Percentiles rank a stretch among this genome's conserved stretches.
Conservation (phyloP, 2,113 vertebrate genomes). For the Scomber scombrus region DNA sequence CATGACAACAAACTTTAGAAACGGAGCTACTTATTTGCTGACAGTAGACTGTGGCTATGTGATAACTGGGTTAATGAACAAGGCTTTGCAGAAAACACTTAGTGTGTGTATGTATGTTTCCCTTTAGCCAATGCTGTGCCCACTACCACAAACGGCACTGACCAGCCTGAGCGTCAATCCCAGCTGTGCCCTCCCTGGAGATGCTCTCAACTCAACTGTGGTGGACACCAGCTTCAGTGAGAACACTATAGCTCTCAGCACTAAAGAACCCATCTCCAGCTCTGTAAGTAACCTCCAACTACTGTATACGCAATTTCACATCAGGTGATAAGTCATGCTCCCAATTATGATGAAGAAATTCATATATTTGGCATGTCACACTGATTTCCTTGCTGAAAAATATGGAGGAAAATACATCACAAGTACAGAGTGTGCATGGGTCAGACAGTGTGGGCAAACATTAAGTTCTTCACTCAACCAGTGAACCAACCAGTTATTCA, state of each 20-base stretch:
- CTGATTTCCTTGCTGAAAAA: slow-evolving; percentile 12
- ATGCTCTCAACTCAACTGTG: slow-evolving; percentile 90
- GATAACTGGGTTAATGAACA: background rate
- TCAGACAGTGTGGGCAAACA: background rate
- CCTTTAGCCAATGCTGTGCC: slow-evolving; percentile 83
- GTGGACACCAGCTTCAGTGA: slow-evolving; percentile 86
- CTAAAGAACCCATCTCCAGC: slow-evolving; percentile 77
- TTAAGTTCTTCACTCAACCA: background rate
- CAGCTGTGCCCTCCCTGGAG: slow-evolving; percentile 93
- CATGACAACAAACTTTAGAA: background rate
- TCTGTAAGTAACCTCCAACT: slow-evolving; percentile 66
- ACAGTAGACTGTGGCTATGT: background rate
- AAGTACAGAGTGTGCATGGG: background rate
- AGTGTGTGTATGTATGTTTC: slow-evolving; percentile 30
- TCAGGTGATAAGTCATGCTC: background rate
- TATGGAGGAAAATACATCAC: background rate
- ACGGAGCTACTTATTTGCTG: background rate
- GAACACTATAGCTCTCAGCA: slow-evolving; percentile 79
- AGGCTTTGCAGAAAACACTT: background rate
- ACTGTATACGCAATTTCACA: background rate
- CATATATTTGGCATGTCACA: background rate
- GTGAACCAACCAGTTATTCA: slow-evolving; percentile 1
- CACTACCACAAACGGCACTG: slow-evolving; percentile 89
- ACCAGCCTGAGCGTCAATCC: slow-evolving; percentile 88
- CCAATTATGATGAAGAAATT: background rate